Conservation (phyloP, 2,797 vertebrate genomes). For the Miopithecus talapoin region DNA sequence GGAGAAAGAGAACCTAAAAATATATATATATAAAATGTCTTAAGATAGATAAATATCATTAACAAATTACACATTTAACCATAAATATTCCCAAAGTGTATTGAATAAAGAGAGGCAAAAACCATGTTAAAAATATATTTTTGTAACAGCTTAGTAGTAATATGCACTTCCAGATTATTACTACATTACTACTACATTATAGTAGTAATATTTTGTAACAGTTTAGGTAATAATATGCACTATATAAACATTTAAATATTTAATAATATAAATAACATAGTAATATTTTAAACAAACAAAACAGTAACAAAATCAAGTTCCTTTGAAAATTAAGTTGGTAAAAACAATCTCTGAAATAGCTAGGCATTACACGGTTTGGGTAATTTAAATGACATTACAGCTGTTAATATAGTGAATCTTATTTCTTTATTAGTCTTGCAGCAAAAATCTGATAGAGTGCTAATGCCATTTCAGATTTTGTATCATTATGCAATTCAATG, state of each 20-base stretch:
- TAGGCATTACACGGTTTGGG: neutral
- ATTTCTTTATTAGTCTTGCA: slow-evolving; percentile 62
- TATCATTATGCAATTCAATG: slow-evolving; percentile 34
- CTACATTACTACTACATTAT: no score
- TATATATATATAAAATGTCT: slow-evolving; percentile 9
- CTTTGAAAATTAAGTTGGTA: slow-evolving; percentile 5
- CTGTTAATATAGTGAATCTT: slow-evolving; percentile 25
- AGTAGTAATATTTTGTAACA: neutral
- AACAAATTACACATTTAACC: slow-evolving; percentile 31
- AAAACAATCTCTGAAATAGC: neutral
- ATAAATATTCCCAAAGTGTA: slow-evolving; percentile 37
- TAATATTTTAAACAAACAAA: slow-evolving; percentile 1
- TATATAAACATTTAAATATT: neutral
- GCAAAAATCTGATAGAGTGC: slow-evolving; percentile 41
- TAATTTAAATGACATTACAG: slow-evolving; percentile 45
- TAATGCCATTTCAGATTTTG: slow-evolving; percentile 49
- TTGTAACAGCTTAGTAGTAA: neutral
- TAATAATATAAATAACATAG: neutral
- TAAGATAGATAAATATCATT: slow-evolving; percentile 52
- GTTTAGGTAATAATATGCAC: neutral
- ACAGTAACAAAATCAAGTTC: neutral
- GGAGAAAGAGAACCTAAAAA: slow-evolving; percentile 36
- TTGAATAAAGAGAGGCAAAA: neutral
- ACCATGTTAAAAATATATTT: neutral
- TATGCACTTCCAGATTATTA: neutral